Conservation (phyloP, 2,888 invertebrate genomes). For the Odontocolon sp. region DNA sequence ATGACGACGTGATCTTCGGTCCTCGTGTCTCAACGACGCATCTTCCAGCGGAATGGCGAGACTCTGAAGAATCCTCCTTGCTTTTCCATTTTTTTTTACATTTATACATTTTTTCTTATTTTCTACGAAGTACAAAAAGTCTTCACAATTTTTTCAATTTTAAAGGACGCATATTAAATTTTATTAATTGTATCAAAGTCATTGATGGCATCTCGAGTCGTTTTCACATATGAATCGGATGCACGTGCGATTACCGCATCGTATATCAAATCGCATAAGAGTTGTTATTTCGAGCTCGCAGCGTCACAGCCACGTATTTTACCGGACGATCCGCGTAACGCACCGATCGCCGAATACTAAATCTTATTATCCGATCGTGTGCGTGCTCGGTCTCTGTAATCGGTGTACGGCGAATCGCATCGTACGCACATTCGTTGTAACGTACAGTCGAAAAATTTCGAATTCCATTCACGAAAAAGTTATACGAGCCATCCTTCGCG, state of each 20-base stretch:
- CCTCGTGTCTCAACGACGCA: not conserved
- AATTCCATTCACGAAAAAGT: conserved; percentile 47
- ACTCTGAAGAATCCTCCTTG: too few species aligned
- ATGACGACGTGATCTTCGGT: conserved; percentile 27
- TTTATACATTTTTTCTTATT: too few species aligned
- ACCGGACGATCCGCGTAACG: conserved; percentile 25
- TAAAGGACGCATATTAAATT: not conserved
- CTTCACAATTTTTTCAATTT: not conserved
- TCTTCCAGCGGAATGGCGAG: too few species aligned
- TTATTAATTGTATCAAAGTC: conserved; percentile 21
- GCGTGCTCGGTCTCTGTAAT: conserved; percentile 8
- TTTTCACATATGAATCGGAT: conserved; percentile 50
- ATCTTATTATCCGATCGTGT: conserved; percentile 10
- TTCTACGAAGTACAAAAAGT: too few species aligned
- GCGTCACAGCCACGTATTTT: conserved; percentile 54
- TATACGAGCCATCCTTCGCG: conserved; percentile 39
- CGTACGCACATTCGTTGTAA: not conserved
- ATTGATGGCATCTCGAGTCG: conserved; percentile 15
- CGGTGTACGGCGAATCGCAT: conserved; percentile 12
- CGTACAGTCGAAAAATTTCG: conserved; percentile 16
- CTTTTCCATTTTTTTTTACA: too few species aligned
- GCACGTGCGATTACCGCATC: conserved; percentile 59
- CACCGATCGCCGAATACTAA: conserved; percentile 58
- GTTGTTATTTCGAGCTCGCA: conserved; percentile 51
- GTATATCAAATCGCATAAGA: conserved; percentile 22